Conservation (phyloP, 2,797 vertebrate genomes). For the Danio kyathit region DNA sequence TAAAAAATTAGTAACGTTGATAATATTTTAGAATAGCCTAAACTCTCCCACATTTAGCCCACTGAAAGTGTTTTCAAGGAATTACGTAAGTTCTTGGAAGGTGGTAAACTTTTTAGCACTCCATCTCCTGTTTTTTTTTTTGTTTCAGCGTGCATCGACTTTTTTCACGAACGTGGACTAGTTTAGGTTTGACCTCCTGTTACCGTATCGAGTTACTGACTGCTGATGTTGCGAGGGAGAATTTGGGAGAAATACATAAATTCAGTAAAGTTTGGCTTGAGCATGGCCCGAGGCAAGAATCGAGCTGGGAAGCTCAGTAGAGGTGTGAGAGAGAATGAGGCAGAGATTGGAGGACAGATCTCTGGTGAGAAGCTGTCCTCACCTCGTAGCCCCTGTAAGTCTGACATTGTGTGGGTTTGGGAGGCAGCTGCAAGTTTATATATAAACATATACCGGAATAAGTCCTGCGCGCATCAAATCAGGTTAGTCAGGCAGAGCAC, state of each 20-base stretch:
- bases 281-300: conserved; percentile 64
- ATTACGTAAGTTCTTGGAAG: conserved; percentile 18
- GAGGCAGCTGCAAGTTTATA: conserved; percentile 54
- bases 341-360: conserved; percentile 50
- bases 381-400: conserved; percentile 63
- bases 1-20: not conserved
- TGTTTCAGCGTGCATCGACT: conserved; percentile 28
- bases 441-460: conserved; percentile 53
- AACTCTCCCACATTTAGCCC: not conserved
- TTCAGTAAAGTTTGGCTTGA: conserved; percentile 62
- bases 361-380: conserved; percentile 61
- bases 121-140: conserved; percentile 1
- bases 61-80: conserved; percentile 3
- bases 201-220: conserved; percentile 39
- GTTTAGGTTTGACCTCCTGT: conserved; percentile 36
- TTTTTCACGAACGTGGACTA: conserved; percentile 28
- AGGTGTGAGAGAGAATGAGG: conserved; percentile 50
- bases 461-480: conserved; percentile 29
- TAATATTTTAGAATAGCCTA: not conserved
- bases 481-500: conserved; percentile 30
- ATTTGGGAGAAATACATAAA: conserved; percentile 60
- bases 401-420: conserved; percentile 63
- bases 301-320: conserved; percentile 70
- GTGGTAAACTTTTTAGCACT: conserved; percentile 22
- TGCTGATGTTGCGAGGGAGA: conserved; percentile 58